These are phyloP conservation scores for Molorchus minor DNA, from an alignment of 2,888 invertebrate genomes.

Conservation along the genomic window DNA sequence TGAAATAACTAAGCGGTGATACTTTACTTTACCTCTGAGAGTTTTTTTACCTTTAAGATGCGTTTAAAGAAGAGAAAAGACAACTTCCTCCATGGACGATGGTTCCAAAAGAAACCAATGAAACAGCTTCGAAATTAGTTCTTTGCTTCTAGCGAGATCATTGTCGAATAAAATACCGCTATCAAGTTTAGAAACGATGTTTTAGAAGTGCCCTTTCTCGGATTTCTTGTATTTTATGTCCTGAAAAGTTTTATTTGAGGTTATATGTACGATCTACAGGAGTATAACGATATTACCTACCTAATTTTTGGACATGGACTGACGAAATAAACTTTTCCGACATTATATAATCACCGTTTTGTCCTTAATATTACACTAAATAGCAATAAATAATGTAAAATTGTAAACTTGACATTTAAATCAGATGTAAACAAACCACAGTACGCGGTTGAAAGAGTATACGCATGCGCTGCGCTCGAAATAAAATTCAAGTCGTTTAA, in stretches of 20 bases:
- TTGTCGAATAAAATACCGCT: conserved; percentile 71
- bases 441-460: neutral
- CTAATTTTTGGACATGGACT: conserved; percentile 57
- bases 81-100: conserved; percentile 67
- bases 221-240: conserved; percentile 61
- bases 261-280: conserved; percentile 11
- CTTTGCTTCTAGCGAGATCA: conserved; percentile 68
- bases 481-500: neutral
- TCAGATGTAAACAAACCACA: neutral
- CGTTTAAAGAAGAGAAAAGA: conserved; percentile 67
- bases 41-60: conserved; percentile 67
- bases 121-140: conserved; percentile 68
- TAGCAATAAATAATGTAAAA: neutral
- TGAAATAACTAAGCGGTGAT: conserved; percentile 53
- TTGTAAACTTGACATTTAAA: conserved; percentile 8
- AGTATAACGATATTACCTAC: conserved; percentile 44
- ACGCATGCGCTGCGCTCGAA: neutral
- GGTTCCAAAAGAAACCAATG: conserved; percentile 71
- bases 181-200: conserved; percentile 68
- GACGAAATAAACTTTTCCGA: conserved; percentile 48
- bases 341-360: conserved; percentile 25
- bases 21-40: neutral
- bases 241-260: conserved; percentile 44
- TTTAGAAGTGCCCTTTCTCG: conserved; percentile 59
- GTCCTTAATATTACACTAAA: neutral